Base-by-base conservation (phyloP, 1,140 invertebrate genomes). In the Anadara kagoshimensis region DNA sequence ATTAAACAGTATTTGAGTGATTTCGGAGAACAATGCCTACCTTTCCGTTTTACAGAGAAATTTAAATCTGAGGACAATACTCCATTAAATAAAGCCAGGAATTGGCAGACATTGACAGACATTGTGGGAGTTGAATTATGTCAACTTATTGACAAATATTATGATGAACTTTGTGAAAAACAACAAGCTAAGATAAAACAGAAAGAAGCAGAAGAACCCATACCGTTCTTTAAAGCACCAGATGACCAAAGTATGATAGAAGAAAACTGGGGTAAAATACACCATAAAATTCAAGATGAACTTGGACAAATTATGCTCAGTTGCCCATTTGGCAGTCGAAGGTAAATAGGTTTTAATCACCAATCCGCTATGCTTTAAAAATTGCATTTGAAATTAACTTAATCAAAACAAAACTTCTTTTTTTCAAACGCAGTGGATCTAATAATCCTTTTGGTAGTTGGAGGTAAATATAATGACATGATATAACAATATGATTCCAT, bases 291-390 rank as follows among this genome's bases (percentile, higher is more conserved):
- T n/a, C 75, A 82, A 57, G 57, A 29, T 54, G 78, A 85, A 41
- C 76, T 86, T n/a, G 85, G 85, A 14, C 77, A 68, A 64, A 76
- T 86, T 45, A 67, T 83, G 49, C 51, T 86, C 24, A 83, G 82
- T 51, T 86, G 85, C 71, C 83, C 85, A 18, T 86, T 85, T 85
- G 85, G 85, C 12, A 86, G 85, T 78, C 83, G 84, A 64, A 86
- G 85, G 85, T 84, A 74, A 61, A 36, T n/a, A n/a, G n/a, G n/a
- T n/a, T 26, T n/a, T n/a, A n/a, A n/a, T n/a, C n/a, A n/a, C n/a
- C n/a, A n/a, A n/a, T n/a, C n/a, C n/a, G n/a, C n/a, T n/a, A n/a
- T n/a, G n/a, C n/a, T n/a, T n/a, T n/a, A n/a, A n/a, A n/a, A n/a
- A n/a, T n/a, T n/a, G n/a, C n/a, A n/a, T n/a, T n/a, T n/a, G n/a